Percentiles rank a stretch among this genome's conserved stretches.
phyloP scores from a whole-genome alignment of 2,888 invertebrate species.

The Patella depressa region DNA sequence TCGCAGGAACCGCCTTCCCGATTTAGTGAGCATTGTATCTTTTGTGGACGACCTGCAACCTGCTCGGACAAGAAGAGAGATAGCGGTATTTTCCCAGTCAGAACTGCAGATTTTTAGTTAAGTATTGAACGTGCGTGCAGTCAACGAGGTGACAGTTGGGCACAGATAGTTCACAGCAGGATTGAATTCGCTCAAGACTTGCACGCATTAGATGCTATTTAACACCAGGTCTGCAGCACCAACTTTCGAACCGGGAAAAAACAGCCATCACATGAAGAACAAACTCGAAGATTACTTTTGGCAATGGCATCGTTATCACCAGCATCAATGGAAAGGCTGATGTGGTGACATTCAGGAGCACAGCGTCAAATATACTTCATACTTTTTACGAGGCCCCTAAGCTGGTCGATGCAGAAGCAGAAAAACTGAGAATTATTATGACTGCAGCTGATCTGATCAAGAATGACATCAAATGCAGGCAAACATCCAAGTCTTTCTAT shows the following conservation, averaged over 20 bases:
- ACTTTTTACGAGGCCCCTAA: conserved; percentile 8
- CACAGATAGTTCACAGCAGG: conserved; percentile 10
- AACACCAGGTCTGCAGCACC: conserved; percentile 6
- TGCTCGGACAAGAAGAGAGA: neutral
- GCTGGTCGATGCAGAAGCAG: conserved; percentile 14
- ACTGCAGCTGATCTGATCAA: conserved; percentile 39
- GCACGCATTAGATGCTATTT: neutral
- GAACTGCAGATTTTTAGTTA: neutral
- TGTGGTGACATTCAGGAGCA: conserved; percentile 30
- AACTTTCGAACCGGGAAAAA: no score
- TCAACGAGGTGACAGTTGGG: neutral
- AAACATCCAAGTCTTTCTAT: conserved; percentile 22
- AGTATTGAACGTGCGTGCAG: neutral
- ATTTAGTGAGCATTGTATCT: neutral
- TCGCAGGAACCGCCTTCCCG: neutral
- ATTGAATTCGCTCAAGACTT: conserved; percentile 14
- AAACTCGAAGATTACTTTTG: no score
- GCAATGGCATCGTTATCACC: conserved; percentile 26
- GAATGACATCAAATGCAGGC: conserved; percentile 32
- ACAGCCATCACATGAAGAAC: no score
- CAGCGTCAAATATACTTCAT: conserved; percentile 27
- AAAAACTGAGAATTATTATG: conserved; percentile 7
- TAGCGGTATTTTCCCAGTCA: neutral
- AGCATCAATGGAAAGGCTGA: conserved; percentile 31
- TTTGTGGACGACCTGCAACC: neutral